Evolutionary conservation across 2,797 vertebrate species (phyloP), one percentile per base, ranked within the genome.

Genomic region (Oceanodroma leucorhoa): DNA sequence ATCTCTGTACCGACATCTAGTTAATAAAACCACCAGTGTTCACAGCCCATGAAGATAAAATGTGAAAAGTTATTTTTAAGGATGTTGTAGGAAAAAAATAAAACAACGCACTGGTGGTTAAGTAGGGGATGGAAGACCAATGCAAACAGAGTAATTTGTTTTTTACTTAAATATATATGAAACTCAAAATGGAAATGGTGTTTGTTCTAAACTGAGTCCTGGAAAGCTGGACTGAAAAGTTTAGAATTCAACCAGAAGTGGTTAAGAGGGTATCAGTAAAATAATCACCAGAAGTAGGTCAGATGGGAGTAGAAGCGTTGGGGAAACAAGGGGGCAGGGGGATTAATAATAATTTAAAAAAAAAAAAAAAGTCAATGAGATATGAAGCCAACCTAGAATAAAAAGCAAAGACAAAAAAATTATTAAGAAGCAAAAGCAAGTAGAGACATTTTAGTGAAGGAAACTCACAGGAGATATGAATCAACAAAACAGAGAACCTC

Each of bases 271-370:
- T 55, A 46, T 53, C n/a, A 75, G 14, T 10, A 71, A 83, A 89
- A 72, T 61, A 30, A 58, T 21, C 6, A 64, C 10, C 10, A 72
- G 41, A 87, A 67, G 24, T 6, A 1, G 5, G 46, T 83, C 40
- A 61, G 24, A 40, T 53, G 12, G 15, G 18, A 71, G 21, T 16
- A 54, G 6, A 87, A 48, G 3, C 11, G 8, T 17, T 27, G 6
- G 34, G 21, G 23, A 76, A 78, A 66, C 11, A 54, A 14, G 1
- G 1, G 1, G 26, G 14, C 0, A 0, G 6, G 10, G 27, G 14
- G 5, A 29, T 38, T 10, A 34, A 66, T 50, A 55, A 41, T 20
- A 55, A 76, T 24, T 27, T 13, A 6, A 8, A 24, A 43, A 55
- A 41, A 41, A 17, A 17, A 70, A 34, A 26, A 11, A 18, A 41